Evolutionary conservation across 2,888 invertebrate genomes (phyloP), one percentile per base, ranked within the genome.

Genomic region (Brachyopa scutellaris): DNA sequence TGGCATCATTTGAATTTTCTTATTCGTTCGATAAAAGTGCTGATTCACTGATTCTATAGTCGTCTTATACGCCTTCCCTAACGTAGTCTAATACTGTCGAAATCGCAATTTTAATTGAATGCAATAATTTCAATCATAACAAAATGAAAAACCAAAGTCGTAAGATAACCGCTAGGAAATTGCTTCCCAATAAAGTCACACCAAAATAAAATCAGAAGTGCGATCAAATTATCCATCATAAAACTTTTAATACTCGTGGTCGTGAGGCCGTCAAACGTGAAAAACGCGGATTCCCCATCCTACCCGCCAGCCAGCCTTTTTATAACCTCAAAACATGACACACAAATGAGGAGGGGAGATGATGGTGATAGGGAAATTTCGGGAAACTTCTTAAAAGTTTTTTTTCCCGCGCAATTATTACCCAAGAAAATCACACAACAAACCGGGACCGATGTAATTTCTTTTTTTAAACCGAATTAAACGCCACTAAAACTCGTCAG

Each of bases 171-270:
- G 11, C 2, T 17, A 47, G 74, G 66, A 74, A 82, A 82, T 77
- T 72, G 77, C 33, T 70, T 77, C 21, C 59, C 77, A 17, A 82
- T 72, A 72, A 82, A 82, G n/a, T 77, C 66, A 38, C 70, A 51
- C 53, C 33, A 15, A 36, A 64, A 80, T 77, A 15, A 80, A 69
- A 76, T 64, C 66, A 38, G 9, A 62, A 76, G 42, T 55, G 47
- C 62, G 21, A 53, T 55, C 62, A 77, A 82, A 76, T 80, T 80
- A 80, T 76, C 69, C 61, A 33, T 38, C 80, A 70, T 77, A 77
- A 72, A 82, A 82, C 31, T 45, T 77, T 70, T 47, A 66, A 77
- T 66, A 42, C 40, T 62, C 45, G 45, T 31, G 62, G 42, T n/a
- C n/a, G n/a, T n/a, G n/a, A n/a, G n/a, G n/a, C n/a, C n/a, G n/a